Evolutionary conservation across 1,140 invertebrate genomes (phyloP).

Genomic region (Thaumatotibia leucotreta): DNA sequence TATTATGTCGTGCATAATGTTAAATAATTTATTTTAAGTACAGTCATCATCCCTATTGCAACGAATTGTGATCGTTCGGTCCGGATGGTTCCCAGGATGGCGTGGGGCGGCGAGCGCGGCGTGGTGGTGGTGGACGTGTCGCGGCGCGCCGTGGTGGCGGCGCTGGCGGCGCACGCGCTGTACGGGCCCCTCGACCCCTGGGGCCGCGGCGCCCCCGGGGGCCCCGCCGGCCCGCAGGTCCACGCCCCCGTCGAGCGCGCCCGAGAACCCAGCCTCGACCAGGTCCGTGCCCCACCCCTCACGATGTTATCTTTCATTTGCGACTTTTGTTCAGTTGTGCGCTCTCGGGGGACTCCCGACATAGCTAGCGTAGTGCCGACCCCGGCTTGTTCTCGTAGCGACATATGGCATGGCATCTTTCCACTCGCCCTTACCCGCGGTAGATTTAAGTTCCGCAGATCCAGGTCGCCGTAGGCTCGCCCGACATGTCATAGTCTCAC

Average conservation of each 20-base stretch:
- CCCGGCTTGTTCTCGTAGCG: constrained; percentile 55
- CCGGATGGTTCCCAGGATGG: constrained; percentile 81
- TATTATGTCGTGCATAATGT: too few species aligned
- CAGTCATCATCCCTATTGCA: too few species aligned
- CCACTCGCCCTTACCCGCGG: constrained; percentile 23
- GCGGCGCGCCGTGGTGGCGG: constrained; percentile 92
- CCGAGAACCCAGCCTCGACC: constrained; percentile 93
- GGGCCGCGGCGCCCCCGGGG: constrained; percentile 86
- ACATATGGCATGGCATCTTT: constrained; percentile 59
- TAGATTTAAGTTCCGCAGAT: background rate
- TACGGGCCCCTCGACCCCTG: constrained; percentile 94
- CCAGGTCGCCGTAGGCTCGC: constrained; percentile 16
- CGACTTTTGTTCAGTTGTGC: constrained; percentile 51
- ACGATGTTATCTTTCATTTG: constrained; percentile 6
- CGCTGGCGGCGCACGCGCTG: constrained; percentile 89
- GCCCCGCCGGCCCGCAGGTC: too few species aligned
- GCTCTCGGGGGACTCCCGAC: constrained; percentile 81
- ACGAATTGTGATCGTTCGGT: background rate
- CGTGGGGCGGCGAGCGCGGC: constrained; percentile 97
- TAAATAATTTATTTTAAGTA: too few species aligned
- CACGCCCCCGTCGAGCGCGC: constrained; percentile 70
- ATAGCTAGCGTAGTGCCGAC: constrained; percentile 42
- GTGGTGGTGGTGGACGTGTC: constrained; percentile 96
- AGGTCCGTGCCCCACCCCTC: constrained; percentile 77
- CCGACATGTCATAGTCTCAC: background rate